Percentiles rank a stretch among this genome's conserved stretches.
Evolutionary conservation across 2,888 invertebrate genomes (phyloP).

Genomic region (Rhyacophila evoluta): DNA sequence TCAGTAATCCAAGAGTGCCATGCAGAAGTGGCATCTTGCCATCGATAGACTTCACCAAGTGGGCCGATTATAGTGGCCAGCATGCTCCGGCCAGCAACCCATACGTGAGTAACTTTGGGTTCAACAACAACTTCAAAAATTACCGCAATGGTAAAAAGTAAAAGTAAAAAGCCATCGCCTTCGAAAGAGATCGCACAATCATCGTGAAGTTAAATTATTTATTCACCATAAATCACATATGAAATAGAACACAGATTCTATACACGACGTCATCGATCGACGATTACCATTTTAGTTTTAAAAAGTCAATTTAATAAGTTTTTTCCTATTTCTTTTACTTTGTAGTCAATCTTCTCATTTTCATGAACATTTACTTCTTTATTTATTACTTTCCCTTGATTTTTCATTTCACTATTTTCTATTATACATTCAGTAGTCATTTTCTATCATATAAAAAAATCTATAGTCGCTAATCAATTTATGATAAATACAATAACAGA

Average conservation of each 20-base stretch:
- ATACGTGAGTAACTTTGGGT: slow-evolving; percentile 77
- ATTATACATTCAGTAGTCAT: too few species aligned
- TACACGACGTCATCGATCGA: slow-evolving; percentile 6
- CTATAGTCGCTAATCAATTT: too few species aligned
- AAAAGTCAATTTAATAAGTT: slow-evolving; percentile 15
- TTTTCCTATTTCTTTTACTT: slow-evolving; percentile 7
- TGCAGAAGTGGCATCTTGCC: slow-evolving; percentile 91
- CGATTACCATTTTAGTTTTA: slow-evolving; percentile 15
- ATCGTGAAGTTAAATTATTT: slow-evolving; percentile 13
- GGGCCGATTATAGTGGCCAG: slow-evolving; percentile 79
- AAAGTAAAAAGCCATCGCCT: background rate
- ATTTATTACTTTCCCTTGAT: too few species aligned
- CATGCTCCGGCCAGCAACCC: slow-evolving; percentile 66
- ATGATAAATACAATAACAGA: too few species aligned
- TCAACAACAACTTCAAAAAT: slow-evolving; percentile 69
- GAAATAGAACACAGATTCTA: background rate
- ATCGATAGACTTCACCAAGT: slow-evolving; percentile 88
- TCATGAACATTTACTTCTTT: too few species aligned
- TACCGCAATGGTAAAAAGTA: slow-evolving; percentile 62
- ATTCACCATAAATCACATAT: slow-evolving; percentile 5
- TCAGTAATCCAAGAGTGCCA: slow-evolving; percentile 92
- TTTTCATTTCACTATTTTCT: too few species aligned
- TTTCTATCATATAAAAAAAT: too few species aligned
- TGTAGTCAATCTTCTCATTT: background rate
- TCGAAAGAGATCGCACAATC: slow-evolving; percentile 4